Base-by-base conservation (phyloP, 2,113 vertebrate species). In the Apeltes quadracus region DNA sequence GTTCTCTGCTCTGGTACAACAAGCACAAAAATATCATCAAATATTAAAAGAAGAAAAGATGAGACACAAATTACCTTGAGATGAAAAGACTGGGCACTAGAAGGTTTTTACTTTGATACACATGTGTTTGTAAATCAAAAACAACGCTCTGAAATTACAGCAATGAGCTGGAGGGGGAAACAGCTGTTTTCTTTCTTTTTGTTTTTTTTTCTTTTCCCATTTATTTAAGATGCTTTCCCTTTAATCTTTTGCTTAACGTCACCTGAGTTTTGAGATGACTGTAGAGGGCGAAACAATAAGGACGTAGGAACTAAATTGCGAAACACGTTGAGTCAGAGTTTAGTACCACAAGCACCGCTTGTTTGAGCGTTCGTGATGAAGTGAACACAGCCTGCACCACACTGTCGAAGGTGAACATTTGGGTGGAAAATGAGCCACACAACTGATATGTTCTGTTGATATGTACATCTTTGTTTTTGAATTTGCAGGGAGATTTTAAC, bases 31-130 rank as follows among this genome's bases (percentile, higher is more conserved):
- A 11, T 1, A 5, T 23, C 14, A 9, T 20, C 29, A 25, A 65
- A 62, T 70, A 70, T 53, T 36, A 67, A 46, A 78, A n/a, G 1
- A 44, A 59, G 41, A 63, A 56, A 46, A 56, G 15, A 20, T 16
- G 1, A 67, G 18, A 69, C 53, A 55, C 43, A 44, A 69, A 43
- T 34, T 7, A 13, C 15, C 10, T 54, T 48, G 4, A 79, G 69
- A 86, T 82, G 73, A 84, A 82, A 84, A 71, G 36, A 75, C 29
- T 55, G 1, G n/a, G 46, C 22, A 69, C 38, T 7, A 3, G 7
- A 25, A 46, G n/a, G 63, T 10, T 67, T 75, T 73, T 41, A 72
- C 53, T 71, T 78, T 85, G 54, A 72, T 69, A 55, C 29, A 29
- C 14, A 38, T 34, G 11, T 63, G n/a, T 64, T 55, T 73, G 32